phyloP scores from a whole-genome alignment of 2,797 vertebrate species.

The Pelochelys cantorii region DNA sequence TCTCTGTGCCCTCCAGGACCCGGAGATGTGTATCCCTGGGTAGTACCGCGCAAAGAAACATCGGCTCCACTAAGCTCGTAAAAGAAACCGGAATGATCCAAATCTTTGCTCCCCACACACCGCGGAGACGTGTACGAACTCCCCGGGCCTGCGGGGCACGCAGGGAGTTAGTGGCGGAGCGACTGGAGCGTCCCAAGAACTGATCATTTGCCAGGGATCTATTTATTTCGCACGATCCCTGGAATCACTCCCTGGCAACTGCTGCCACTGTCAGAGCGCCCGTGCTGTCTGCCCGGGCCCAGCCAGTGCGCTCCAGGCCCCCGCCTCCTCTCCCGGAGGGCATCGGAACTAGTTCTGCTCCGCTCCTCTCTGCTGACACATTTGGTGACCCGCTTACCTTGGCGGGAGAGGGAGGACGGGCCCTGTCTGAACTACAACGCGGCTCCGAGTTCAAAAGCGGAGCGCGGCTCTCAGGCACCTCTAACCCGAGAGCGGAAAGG shows the following conservation, averaged over 20 bases:
- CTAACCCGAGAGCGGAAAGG: no score
- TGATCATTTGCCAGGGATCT: not conserved
- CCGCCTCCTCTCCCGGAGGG: not conserved
- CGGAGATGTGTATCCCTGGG: not conserved
- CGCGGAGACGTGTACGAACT: not conserved
- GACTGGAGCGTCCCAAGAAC: not conserved
- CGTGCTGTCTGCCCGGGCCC: no score
- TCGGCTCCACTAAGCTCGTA: not conserved
- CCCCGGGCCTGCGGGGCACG: not conserved
- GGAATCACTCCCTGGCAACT: not conserved
- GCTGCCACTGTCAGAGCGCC: accelerated
- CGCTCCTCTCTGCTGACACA: accelerated
- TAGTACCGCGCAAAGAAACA: no score
- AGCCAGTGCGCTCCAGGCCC: not conserved
- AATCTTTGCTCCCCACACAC: not conserved
- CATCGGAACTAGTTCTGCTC: no score
- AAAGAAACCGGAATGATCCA: not conserved
- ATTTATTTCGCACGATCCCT: not conserved
- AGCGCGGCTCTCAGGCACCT: not conserved
- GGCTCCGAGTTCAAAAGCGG: not conserved
- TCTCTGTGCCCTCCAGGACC: not conserved
- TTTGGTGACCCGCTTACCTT: no score
- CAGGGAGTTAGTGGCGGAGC: no score
- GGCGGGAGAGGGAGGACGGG: not conserved
- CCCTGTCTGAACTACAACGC: not conserved